These are phyloP conservation scores for Actinia tenebrosa DNA, from an alignment of 64 coral and sea anemone genomes.

Conservation along the genomic window DNA sequence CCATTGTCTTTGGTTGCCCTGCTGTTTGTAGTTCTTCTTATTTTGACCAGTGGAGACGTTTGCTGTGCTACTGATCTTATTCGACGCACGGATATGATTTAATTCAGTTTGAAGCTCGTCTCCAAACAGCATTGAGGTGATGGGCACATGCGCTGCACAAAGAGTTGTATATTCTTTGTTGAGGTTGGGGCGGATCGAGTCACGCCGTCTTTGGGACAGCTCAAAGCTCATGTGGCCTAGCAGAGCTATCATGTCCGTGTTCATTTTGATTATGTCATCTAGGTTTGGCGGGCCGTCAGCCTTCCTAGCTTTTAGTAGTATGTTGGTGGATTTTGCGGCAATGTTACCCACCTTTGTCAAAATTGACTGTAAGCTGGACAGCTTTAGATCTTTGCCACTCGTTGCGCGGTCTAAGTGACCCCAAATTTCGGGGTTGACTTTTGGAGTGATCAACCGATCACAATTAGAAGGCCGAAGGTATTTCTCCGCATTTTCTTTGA, in stretches of 20 bases:
- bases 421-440: background rate
- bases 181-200: background rate
- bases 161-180: background rate
- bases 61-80: background rate
- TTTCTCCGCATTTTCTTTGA: background rate
- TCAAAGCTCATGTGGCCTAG: constrained; percentile 15
- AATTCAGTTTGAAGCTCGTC: background rate
- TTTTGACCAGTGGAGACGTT: no score
- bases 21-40: no score
- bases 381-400: background rate
- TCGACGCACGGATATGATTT: background rate
- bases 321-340: background rate
- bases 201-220: background rate
- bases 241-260: constrained; percentile 18
- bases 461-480: background rate
- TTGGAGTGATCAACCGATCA: background rate
- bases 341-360: background rate
- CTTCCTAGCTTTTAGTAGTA: background rate
- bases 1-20: background rate
- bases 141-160: background rate
- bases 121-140: background rate
- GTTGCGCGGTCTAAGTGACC: background rate
- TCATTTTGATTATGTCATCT: background rate
- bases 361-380: background rate
- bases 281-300: background rate